Conservation (phyloP, 2,888 invertebrate genomes). For the Spialia ferax region DNA sequence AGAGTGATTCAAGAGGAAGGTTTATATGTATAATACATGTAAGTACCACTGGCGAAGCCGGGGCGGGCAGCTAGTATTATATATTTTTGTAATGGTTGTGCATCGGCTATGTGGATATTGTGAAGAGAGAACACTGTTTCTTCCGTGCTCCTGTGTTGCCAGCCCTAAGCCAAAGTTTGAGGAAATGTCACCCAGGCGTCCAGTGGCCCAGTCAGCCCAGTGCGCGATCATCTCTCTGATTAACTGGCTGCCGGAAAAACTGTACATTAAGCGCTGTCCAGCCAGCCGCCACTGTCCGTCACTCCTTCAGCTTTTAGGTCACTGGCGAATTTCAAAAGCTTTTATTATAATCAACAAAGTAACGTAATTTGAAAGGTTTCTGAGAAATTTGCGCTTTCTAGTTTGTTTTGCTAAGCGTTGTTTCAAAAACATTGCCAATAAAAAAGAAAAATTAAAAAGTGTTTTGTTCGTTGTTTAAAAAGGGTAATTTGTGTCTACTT, state of each 20-base stretch:
- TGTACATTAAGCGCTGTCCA: slow-evolving; percentile 1
- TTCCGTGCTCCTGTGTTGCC: not conserved
- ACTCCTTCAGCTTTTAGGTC: slow-evolving; percentile 10
- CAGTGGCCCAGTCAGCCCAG: slow-evolving; percentile 27
- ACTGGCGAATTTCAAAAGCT: not conserved
- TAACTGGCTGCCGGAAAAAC: slow-evolving; percentile 27
- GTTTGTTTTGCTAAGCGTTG: not conserved
- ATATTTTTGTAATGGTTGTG: too few relatives aligned
- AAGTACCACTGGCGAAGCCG: too few relatives aligned
- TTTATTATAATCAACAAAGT: not conserved
- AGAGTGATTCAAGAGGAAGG: too few relatives aligned
- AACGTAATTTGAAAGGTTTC: not conserved
- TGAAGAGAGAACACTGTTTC: not conserved
- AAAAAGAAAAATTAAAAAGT: too few relatives aligned
- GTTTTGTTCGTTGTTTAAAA: too few relatives aligned
- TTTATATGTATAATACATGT: too few relatives aligned
- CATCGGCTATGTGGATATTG: not conserved
- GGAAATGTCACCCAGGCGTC: slow-evolving; percentile 24
- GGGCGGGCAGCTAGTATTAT: too few relatives aligned
- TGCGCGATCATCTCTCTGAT: slow-evolving; percentile 10
- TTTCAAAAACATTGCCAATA: too few relatives aligned
- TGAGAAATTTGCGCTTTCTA: not conserved
- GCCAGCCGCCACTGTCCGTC: slow-evolving; percentile 3
- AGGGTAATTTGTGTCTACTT: too few relatives aligned
- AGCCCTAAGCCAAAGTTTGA: slow-evolving; percentile 21